phyloP scores from a whole-genome alignment of 1,140 invertebrate genomes.

The Zaprionus camerounensis region DNA sequence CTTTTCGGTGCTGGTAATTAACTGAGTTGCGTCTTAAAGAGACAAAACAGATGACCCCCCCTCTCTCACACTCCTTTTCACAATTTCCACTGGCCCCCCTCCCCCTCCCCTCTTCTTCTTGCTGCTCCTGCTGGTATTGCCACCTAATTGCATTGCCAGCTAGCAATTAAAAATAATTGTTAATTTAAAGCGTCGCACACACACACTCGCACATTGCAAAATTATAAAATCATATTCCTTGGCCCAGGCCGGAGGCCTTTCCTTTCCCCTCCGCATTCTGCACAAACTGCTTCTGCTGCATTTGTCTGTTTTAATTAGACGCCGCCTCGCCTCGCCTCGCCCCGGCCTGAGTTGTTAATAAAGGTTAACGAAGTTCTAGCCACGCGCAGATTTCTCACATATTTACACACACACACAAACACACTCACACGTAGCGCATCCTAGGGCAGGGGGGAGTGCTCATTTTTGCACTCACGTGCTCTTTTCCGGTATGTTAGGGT shows the following conservation, averaged over 20 bases:
- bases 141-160: conserved; percentile 57
- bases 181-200: conserved; percentile 57
- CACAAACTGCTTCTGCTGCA: conserved; percentile 11
- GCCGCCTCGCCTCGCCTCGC: conserved; percentile 3
- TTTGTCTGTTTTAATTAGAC: conserved; percentile 78
- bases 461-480: conserved; percentile 80
- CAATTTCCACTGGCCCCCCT: background rate
- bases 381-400: conserved; percentile 76
- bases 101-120: background rate
- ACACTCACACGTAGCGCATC: conserved; percentile 19
- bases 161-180: conserved; percentile 77
- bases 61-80: background rate
- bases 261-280: background rate
- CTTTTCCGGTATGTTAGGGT: conserved; percentile 75
- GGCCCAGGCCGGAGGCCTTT: background rate
- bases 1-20: conserved; percentile 56
- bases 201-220: conserved; percentile 21
- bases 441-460: conserved; percentile 57
- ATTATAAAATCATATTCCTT: conserved; percentile 58
- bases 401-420: conserved; percentile 50
- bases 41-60: background rate
- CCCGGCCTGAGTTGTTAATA: conserved; percentile 62
- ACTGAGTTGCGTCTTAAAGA: conserved; percentile 24
- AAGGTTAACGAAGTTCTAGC: conserved; percentile 78
- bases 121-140: conserved; percentile 35